Base-by-base conservation (phyloP, 2,797 vertebrate species). In the Galaxias olidus region DNA sequence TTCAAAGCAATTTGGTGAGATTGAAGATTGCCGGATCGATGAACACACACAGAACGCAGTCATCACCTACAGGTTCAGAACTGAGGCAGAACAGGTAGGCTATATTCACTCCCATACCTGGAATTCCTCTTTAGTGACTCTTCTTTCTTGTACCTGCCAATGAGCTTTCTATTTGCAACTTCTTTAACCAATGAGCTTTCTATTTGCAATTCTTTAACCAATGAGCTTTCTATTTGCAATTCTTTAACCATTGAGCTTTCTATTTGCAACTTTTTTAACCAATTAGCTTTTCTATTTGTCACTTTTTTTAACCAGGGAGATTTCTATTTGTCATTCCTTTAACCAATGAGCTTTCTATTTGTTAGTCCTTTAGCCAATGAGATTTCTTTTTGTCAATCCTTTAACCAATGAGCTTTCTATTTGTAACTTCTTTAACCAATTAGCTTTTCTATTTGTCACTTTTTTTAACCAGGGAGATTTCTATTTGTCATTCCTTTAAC, bases 1-100 rank as follows among this genome's bases (percentile, higher is more conserved):
- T 78, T 69, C 76, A 74, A 91, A 98, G 96, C 96, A 98, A 96
- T 98, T 95, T 88, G 98, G 97, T 72, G 96, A 98, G 85, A 98
- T 98, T 74, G 97, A 98, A 90, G 96, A 98, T 86, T 98, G 93
- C 86, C 95, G 93, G 79, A 96, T 98, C 73, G 92, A 96, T 72
- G 95, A 96, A 64, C 90, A 86, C 71, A 92, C 91, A 77, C 90
- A 93, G 71, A 91, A 92, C 73, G 95, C 96, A 0, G 90, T 98
- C 80, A 95, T 98, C 87, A 94, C 94, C 4, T 98, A 94, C 88
- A 96, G 90, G 89, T 94, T 93, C 5, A 92, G 96, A 88, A 92
- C 89, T 42, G 96, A 99, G 88, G 98, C 98, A 43, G 98, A 99
- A 86, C 93, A 91, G 89, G 97, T 98, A 71, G 61, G 57, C 65